A percentile compares a stretch with the other conserved stretches of the same genome.
Conservation (phyloP, 2,888 invertebrate species). For the Brachyopa scutellaris region DNA sequence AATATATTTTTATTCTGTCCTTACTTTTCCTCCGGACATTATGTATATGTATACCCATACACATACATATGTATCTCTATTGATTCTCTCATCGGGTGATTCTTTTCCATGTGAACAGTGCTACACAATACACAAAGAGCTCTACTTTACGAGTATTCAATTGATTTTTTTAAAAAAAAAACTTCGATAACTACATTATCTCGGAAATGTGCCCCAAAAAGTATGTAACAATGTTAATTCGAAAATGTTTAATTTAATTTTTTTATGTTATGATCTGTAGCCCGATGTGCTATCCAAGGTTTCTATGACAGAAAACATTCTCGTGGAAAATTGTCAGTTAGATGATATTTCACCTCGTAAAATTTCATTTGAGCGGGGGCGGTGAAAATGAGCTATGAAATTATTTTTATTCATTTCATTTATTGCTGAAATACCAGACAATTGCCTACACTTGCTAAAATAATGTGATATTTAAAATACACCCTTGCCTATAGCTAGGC, state of each 20-base stretch:
- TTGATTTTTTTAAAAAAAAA: background rate
- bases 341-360: conserved; percentile 6
- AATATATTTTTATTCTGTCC: background rate
- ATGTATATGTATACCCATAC: too few species aligned
- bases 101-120: background rate
- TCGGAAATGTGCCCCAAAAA: background rate
- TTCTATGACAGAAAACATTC: conserved; percentile 1
- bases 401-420: conserved; percentile 3
- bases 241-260: too few species aligned
- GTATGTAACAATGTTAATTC: background rate
- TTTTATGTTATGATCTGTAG: background rate
- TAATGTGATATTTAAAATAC: background rate
- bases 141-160: background rate
- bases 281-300: background rate
- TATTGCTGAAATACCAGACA: conserved; percentile 3
- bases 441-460: background rate
- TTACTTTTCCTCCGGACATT: background rate
- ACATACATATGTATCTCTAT: too few species aligned
- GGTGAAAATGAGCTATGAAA: conserved; percentile 9
- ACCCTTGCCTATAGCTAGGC: background rate
- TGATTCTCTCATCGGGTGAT: background rate
- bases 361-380: conserved; percentile 9
- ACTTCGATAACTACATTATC: background rate
- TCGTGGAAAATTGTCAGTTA: background rate
- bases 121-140: background rate